These are phyloP conservation scores for Pemphigus obesinymphae DNA, from an alignment of 1,140 invertebrate genomes.

Conservation along the genomic window DNA sequence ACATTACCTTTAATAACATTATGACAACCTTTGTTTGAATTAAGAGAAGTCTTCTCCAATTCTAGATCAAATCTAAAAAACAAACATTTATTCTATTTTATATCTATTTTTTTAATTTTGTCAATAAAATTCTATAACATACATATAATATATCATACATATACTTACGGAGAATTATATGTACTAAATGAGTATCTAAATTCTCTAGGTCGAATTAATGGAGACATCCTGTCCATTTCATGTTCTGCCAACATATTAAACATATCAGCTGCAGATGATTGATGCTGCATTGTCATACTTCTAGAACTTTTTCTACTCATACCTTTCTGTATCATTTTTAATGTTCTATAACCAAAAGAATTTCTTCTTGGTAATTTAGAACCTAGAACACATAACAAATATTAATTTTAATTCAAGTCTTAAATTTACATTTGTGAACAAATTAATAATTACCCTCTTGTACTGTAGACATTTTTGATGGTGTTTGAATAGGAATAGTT, in stretches of 20 bases:
- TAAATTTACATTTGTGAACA: not conserved
- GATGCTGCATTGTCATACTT: conserved; percentile 53
- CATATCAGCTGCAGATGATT: conserved; percentile 43
- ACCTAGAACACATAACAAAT: conserved; percentile 4
- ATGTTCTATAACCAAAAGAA: conserved; percentile 69
- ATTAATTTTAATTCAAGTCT: not conserved
- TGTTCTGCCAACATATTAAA: conserved; percentile 44
- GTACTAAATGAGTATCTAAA: conserved; percentile 25
- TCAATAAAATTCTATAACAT: too few relatives aligned
- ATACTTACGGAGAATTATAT: conserved; percentile 27
- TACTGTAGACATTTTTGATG: conserved; percentile 53
- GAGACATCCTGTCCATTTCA: conserved; percentile 45
- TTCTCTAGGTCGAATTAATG: conserved; percentile 44
- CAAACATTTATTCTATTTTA: not conserved
- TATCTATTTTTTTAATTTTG: too few relatives aligned
- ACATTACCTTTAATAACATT: conserved; percentile 1
- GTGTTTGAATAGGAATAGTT: conserved; percentile 44
- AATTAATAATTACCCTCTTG: conserved; percentile 42
- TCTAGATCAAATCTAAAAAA: conserved; percentile 9
- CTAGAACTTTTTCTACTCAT: conserved; percentile 50
- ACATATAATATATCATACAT: too few relatives aligned
- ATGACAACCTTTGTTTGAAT: not conserved
- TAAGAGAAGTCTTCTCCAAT: not conserved
- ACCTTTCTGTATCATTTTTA: conserved; percentile 55
- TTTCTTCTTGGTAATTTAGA: conserved; percentile 43